Conservation (phyloP, 1,140 invertebrate species). For the Eufriesea mexicana region DNA sequence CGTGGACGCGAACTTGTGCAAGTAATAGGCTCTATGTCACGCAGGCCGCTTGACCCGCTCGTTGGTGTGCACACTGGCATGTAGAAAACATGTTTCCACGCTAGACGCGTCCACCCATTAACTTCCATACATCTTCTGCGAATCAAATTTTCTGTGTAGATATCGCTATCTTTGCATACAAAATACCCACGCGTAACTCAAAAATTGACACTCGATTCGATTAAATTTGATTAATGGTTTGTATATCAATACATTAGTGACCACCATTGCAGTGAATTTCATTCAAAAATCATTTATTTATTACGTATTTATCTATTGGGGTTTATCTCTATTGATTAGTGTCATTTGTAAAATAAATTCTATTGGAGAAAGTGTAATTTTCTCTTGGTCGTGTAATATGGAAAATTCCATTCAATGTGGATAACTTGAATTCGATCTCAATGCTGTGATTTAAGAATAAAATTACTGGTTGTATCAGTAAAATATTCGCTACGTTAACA, state of each 20-base stretch:
- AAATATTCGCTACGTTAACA: not conserved
- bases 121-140: not conserved
- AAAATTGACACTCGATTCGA: not conserved
- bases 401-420: not conserved
- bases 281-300: not conserved
- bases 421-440: not conserved
- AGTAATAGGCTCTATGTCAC: conserved; percentile 7
- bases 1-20: conserved; percentile 11
- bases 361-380: conserved; percentile 2
- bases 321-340: not conserved
- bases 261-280: not conserved
- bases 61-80: not conserved
- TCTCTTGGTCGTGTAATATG: not conserved
- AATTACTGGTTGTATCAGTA: not conserved
- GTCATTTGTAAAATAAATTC: not conserved
- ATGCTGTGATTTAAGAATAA: not conserved
- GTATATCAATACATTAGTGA: not conserved
- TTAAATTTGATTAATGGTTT: not conserved
- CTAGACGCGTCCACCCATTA: not conserved
- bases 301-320: not conserved
- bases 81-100: not conserved
- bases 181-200: not conserved
- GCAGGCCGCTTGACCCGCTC: conserved; percentile 2
- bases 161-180: not conserved
- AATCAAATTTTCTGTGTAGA: not conserved